Percentiles rank a stretch among this genome's conserved stretches.
Conservation (phyloP, 2,888 invertebrate species). For the Ophion costatus region DNA sequence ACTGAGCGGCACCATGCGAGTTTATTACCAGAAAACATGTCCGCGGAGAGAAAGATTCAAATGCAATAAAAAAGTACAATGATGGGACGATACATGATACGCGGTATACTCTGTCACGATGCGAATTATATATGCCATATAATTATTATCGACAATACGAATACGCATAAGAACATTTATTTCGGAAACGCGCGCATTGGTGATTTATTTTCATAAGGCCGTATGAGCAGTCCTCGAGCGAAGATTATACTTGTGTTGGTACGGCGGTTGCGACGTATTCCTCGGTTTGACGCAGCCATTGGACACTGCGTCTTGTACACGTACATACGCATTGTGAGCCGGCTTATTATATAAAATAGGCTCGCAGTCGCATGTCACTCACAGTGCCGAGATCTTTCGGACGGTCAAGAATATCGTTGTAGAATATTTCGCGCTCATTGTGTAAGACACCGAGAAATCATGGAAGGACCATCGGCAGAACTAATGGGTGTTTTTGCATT, state of each 20-base stretch:
- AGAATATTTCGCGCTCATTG: neutral
- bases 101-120: no score
- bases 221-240: neutral
- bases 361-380: neutral
- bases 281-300: neutral
- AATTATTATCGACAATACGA: neutral
- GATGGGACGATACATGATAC: no score
- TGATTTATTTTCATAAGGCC: no score
- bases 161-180: neutral
- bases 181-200: neutral
- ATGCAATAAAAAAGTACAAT: no score
- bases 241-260: neutral
- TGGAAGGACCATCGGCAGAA: slow-evolving; percentile 57
- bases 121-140: no score
- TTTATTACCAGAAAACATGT: no score
- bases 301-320: neutral
- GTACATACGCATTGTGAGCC: neutral
- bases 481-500: slow-evolving; percentile 74
- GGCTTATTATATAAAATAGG: slow-evolving; percentile 15
- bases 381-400: neutral
- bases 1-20: no score
- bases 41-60: no score
- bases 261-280: neutral
- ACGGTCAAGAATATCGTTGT: neutral
- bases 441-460: neutral